A percentile compares a stretch with the other conserved stretches of the same genome.
These are phyloP conservation scores for Imbricaverruca yamaguchii DNA, from an alignment of 2,888 invertebrate genomes.

Conservation along the genomic window DNA sequence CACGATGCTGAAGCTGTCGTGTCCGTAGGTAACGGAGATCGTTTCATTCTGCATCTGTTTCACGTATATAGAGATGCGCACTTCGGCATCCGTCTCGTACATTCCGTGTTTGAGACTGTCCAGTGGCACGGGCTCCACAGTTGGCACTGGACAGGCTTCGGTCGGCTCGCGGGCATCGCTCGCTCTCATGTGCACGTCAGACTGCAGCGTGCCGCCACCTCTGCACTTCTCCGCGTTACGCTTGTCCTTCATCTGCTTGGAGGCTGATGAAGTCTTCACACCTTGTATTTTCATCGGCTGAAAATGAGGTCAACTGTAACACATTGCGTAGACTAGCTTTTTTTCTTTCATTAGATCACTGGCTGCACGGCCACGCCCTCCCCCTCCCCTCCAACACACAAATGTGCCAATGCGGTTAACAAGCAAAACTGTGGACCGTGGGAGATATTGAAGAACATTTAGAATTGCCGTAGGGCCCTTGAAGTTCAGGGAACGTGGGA, in stretches of 20 bases:
- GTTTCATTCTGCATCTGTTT: conserved; percentile 30
- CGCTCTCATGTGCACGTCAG: background rate
- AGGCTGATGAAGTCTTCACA: conserved; percentile 5
- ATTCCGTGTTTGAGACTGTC: conserved; percentile 20
- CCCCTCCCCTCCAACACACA: too few relatives aligned
- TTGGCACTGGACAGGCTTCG: conserved; percentile 18
- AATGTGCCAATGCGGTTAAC: too few relatives aligned
- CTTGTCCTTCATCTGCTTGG: conserved; percentile 3
- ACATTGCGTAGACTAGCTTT: background rate
- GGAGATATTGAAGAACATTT: background rate
- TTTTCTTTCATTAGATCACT: background rate
- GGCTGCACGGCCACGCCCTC: background rate
- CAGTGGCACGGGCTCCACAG: conserved; percentile 27
- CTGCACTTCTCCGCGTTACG: background rate
- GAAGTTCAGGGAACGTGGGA: too few relatives aligned
- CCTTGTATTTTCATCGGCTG: background rate
- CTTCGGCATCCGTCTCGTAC: conserved; percentile 26
- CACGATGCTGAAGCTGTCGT: conserved; percentile 25
- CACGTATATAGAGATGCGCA: conserved; percentile 29
- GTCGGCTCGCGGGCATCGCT: conserved; percentile 3
- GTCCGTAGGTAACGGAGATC: conserved; percentile 25
- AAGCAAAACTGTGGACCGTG: background rate
- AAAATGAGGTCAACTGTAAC: background rate
- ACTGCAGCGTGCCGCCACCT: background rate
- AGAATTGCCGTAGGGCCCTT: background rate